Evolutionary conservation across 2,797 vertebrate species (phyloP), one percentile per base, ranked within the genome.

Genomic region (Podarcis siculus): DNA sequence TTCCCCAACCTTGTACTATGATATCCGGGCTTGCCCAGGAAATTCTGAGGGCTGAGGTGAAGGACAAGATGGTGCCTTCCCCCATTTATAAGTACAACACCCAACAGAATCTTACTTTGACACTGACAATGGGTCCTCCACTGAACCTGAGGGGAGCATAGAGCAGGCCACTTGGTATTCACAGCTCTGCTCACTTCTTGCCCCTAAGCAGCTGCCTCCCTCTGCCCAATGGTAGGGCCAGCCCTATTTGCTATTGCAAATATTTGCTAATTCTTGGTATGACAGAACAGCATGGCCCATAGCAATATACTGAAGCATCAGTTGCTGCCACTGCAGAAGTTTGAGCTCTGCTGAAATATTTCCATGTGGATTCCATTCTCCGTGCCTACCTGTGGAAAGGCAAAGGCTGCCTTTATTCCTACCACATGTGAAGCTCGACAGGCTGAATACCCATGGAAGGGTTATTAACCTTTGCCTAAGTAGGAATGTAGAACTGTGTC

Each of bases 401-500:
- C 30, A 3, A 1, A 15, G 2, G 0, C 1, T 87, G 4, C 76
- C 86, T 89, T 82, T 66, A 80, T 89, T 79, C 85, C 49, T 72
- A 55, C 85, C 15, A 83, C 82, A 4, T 2, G 8, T 85, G 87
- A 42, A 80, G 30, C 78, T 89, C 81, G 78, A 64, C 19, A 32
- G 0, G 83, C 55, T 42, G 89, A 91, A 90, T 86, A 79, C 17
- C 8, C 42, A 72, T 5, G 37, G 80, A 89, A 85, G 93, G 10
- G 6, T 67, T 55, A 81, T 89, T 93, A 93, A 84, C 39, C n/a
- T 92, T 82, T 88, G 45, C 8, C 30, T 25, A 82, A 27, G 0
- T 81, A 87, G 83, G 71, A 90, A 92, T 30, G 61, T 88, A 87
- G 39, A 88, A 91, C 87, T n/a, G 49, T 32, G 76, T 37, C 15